Evolutionary conservation across 1,140 invertebrate species (phyloP).

Genomic region (Pogonomyrmex californicus): DNA sequence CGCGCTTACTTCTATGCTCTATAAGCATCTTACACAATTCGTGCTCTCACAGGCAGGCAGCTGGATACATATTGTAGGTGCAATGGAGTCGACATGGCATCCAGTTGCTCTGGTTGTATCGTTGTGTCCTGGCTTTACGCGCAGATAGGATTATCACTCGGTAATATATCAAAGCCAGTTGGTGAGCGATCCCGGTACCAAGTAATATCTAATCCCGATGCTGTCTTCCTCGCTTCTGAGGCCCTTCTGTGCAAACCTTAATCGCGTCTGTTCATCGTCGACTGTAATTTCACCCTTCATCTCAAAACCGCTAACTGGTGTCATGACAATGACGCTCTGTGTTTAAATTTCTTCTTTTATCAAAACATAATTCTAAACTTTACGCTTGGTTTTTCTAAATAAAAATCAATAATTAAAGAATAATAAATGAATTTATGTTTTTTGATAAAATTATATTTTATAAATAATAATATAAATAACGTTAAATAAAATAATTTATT

Average conservation of each 20-base stretch:
- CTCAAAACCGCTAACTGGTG: constrained; percentile 23
- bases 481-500: not conserved
- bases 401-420: not conserved
- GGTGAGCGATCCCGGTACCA: constrained; percentile 39
- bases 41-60: not conserved
- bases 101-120: constrained; percentile 57
- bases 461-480: not conserved
- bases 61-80: constrained; percentile 52
- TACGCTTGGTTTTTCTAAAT: not conserved
- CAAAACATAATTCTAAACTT: not conserved
- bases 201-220: constrained; percentile 61
- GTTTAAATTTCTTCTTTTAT: not conserved
- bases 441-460: not conserved
- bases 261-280: constrained; percentile 38
- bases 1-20: constrained; percentile 21
- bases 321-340: not conserved
- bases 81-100: constrained; percentile 48
- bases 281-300: constrained; percentile 49
- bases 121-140: constrained; percentile 66
- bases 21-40: constrained; percentile 21
- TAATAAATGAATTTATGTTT: not conserved
- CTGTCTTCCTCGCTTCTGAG: constrained; percentile 41
- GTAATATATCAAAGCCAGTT: constrained; percentile 77
- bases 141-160: constrained; percentile 74
- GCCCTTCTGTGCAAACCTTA: constrained; percentile 24